Evolutionary conservation across 1,140 invertebrate genomes (phyloP).

Genomic region (Drosophila pseudoobscura): DNA sequence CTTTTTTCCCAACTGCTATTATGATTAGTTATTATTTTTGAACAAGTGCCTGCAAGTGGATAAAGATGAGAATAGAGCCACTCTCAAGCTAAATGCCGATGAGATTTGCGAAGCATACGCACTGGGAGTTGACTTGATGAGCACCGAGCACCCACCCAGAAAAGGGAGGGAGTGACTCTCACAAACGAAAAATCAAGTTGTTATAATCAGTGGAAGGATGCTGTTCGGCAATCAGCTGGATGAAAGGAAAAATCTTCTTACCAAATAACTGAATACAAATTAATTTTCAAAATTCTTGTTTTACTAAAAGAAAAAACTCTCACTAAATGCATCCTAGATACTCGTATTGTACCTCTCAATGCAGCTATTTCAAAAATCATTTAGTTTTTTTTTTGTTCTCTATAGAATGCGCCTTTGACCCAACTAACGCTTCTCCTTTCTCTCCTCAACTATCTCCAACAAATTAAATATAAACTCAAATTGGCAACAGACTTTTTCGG

Average conservation of each 20-base stretch:
- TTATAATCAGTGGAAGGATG: too few species aligned
- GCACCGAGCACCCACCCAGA: too few species aligned
- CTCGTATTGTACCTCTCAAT: too few species aligned
- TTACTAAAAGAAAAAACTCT: too few species aligned
- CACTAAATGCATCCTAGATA: too few species aligned
- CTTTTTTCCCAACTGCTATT: constrained; percentile 59
- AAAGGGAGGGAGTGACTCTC: neutral
- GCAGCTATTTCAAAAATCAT: too few species aligned
- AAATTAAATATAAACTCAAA: constrained; percentile 55
- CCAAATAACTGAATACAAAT: too few species aligned
- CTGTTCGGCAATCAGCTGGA: too few species aligned
- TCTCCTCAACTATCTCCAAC: neutral
- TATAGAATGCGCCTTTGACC: neutral
- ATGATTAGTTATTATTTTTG: constrained; percentile 76
- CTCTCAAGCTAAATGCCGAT: constrained; percentile 54
- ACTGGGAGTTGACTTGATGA: constrained; percentile 39
- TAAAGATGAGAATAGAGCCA: constrained; percentile 1
- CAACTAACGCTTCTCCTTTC: neutral
- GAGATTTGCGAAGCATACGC: constrained; percentile 58
- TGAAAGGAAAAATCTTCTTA: too few species aligned
- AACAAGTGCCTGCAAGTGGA: constrained; percentile 53
- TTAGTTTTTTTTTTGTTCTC: too few species aligned
- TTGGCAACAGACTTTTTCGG: constrained; percentile 31
- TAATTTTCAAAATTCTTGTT: too few species aligned
- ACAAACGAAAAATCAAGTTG: too few species aligned